These are phyloP conservation scores for Siderastrea radians DNA, from an alignment of 92 coral and sea anemone genomes.

Conservation along the genomic window DNA sequence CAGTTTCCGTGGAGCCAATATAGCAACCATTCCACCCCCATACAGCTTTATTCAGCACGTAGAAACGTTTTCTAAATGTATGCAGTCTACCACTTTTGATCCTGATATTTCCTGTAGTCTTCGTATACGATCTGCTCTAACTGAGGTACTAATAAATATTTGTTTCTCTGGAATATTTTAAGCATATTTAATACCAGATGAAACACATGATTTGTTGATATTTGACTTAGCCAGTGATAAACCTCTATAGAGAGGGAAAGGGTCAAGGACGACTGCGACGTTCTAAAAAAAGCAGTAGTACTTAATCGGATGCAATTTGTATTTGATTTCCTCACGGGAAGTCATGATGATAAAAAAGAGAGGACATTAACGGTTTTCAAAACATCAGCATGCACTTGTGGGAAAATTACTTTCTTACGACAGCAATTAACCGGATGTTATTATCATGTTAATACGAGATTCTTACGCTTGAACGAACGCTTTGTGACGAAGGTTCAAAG, in stretches of 20 bases:
- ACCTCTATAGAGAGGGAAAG: too few species aligned
- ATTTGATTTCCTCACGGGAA: background rate
- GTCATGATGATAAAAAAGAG: background rate
- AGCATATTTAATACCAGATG: background rate
- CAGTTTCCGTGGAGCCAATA: too few species aligned
- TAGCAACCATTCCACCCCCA: too few species aligned
- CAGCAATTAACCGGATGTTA: slow-evolving; percentile 1
- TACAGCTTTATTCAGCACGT: too few species aligned
- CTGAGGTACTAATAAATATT: background rate
- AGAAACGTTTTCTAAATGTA: too few species aligned
- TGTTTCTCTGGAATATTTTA: background rate
- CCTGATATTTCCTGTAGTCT: too few species aligned
- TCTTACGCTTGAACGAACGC: slow-evolving; percentile 20
- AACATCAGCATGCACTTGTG: slow-evolving; percentile 3
- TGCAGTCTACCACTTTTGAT: too few species aligned
- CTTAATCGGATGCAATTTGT: background rate
- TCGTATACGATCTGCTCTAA: too few species aligned
- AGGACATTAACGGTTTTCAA: background rate
- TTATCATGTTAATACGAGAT: slow-evolving; percentile 26
- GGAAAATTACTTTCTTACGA: slow-evolving; percentile 32
- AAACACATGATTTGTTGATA: background rate
- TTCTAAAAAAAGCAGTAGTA: too few species aligned
- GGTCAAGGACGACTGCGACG: too few species aligned
- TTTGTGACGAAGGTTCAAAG: slow-evolving; percentile 24
- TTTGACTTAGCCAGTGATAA: background rate